phyloP scores from a whole-genome alignment of 2,888 invertebrate species.

The Dexiosoma caninum region DNA sequence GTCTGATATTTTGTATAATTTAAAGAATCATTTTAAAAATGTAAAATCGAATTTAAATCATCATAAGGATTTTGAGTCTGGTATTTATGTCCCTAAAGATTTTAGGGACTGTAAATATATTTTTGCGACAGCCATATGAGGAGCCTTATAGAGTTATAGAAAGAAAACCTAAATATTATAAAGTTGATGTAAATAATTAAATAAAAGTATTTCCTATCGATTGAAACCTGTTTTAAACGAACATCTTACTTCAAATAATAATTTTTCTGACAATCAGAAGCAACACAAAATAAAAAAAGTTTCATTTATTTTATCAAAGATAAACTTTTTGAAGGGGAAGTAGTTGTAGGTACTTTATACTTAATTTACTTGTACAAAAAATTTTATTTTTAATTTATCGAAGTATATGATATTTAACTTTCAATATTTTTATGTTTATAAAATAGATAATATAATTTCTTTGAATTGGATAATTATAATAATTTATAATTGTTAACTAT shows the following conservation, averaged over 20 bases:
- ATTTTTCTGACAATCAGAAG: background rate
- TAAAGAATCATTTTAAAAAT: background rate
- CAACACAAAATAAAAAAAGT: background rate
- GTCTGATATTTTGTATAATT: slow-evolving; percentile 3
- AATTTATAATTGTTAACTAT: too few relatives aligned
- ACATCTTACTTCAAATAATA: background rate
- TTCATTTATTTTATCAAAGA: background rate
- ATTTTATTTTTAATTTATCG: too few relatives aligned
- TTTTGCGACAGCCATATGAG: background rate
- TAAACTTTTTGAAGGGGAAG: background rate
- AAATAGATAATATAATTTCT: too few relatives aligned
- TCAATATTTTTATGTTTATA: too few relatives aligned
- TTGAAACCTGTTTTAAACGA: background rate
- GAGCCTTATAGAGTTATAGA: background rate
- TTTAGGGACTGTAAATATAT: background rate
- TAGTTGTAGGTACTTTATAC: background rate
- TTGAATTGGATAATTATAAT: too few relatives aligned
- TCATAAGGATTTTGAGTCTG: background rate
- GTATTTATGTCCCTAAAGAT: background rate
- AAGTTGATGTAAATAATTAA: background rate
- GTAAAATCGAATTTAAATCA: slow-evolving; percentile 2
- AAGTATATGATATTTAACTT: too few relatives aligned
- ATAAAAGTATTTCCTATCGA: background rate
- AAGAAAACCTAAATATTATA: background rate
- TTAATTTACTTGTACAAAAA: too few relatives aligned